Conservation (phyloP, 2,113 vertebrate species). For the Pedetes capensis region DNA sequence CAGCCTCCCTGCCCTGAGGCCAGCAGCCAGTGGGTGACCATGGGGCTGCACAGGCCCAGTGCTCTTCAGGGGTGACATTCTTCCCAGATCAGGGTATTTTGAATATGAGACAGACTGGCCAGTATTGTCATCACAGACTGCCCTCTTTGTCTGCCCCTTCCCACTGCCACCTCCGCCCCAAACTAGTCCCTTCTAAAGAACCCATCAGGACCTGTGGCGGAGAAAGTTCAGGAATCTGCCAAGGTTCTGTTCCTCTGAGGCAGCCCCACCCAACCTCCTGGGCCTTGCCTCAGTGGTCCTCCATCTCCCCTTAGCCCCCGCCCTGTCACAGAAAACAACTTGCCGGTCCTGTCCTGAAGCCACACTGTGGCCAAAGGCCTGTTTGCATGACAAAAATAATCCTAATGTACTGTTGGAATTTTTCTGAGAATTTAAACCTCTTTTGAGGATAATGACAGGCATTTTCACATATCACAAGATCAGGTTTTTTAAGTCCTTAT, state of each 20-base stretch:
- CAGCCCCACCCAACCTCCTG: too few relatives aligned
- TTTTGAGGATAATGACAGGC: neutral
- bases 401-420: neutral
- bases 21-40: neutral
- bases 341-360: neutral
- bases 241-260: neutral
- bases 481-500: neutral
- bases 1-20: neutral
- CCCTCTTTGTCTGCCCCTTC: neutral
- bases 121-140: neutral
- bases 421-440: neutral
- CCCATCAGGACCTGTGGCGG: neutral
- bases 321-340: neutral
- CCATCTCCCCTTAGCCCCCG: neutral
- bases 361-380: neutral
- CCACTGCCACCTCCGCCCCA: neutral
- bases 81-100: neutral
- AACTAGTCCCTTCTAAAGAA: neutral
- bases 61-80: conserved; percentile 13
- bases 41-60: neutral
- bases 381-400: neutral
- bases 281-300: neutral
- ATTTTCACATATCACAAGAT: neutral
- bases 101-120: neutral
- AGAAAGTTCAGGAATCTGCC: neutral